These are phyloP conservation scores for human (Homo sapiens) DNA, from an alignment of 2,113 vertebrate species.

Conservation along the genomic window DNA sequence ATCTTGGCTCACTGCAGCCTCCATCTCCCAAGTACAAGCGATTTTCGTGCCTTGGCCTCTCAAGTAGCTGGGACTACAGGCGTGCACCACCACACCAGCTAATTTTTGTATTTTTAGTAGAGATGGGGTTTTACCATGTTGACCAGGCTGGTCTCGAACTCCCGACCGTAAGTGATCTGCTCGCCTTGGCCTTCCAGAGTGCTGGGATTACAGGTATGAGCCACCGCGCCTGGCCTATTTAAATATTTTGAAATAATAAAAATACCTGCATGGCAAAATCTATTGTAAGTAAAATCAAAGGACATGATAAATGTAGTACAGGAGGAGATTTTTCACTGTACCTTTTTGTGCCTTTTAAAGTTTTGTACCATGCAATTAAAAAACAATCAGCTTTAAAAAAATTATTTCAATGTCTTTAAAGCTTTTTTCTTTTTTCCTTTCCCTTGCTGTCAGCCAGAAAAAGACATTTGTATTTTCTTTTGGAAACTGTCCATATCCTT, in stretches of 20 bases:
- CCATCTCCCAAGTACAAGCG: too few species aligned
- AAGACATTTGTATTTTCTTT: not conserved
- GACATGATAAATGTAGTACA: not conserved
- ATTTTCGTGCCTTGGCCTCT: too few species aligned
- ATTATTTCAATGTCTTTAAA: not conserved
- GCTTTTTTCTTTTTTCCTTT: not conserved
- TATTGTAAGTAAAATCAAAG: slow-evolving; percentile 14
- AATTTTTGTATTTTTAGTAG: too few species aligned
- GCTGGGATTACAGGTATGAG: too few species aligned
- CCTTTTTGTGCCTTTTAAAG: not conserved
- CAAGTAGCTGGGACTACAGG: too few species aligned
- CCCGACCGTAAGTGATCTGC: too few species aligned
- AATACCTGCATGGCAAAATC: not conserved
- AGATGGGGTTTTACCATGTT: too few species aligned
- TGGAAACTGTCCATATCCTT: not conserved
- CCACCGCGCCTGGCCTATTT: too few species aligned
- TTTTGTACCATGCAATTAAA: not conserved
- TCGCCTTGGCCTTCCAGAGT: too few species aligned
- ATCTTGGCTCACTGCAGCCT: too few species aligned
- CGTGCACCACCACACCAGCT: too few species aligned
- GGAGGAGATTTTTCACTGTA: not conserved
- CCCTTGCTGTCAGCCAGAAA: not conserved
- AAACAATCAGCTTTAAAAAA: not conserved
- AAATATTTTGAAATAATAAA: not conserved
- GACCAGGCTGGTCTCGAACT: too few species aligned